phyloP scores from a whole-genome alignment of 2,888 invertebrate genomes.

The Magallana nippona region DNA sequence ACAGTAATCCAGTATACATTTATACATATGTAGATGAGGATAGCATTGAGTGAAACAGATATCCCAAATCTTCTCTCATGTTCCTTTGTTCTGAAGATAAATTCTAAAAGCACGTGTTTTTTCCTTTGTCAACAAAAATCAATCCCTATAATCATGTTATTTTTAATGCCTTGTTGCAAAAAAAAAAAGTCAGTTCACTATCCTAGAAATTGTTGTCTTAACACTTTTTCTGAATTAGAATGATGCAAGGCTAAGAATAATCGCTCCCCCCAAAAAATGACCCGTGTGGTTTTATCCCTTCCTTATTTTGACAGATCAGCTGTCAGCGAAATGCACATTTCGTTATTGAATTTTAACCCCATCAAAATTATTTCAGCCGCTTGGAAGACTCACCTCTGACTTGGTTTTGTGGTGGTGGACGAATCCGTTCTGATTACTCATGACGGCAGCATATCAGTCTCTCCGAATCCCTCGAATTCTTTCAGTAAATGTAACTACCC shows the following conservation, averaged over 20 bases:
- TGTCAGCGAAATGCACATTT: conserved; percentile 22
- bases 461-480: conserved; percentile 52
- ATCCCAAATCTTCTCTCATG: not conserved
- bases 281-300: conserved; percentile 13
- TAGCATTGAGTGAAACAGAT: not conserved
- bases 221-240: not conserved
- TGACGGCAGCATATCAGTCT: conserved; percentile 56
- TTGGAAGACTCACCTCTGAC: conserved; percentile 66
- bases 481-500: conserved; percentile 48
- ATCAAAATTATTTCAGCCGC: conserved; percentile 1
- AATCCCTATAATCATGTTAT: not conserved
- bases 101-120: conserved; percentile 8
- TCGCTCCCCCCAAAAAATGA: not conserved
- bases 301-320: conserved; percentile 47
- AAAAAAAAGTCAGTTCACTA: not conserved
- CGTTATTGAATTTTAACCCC: not conserved
- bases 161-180: not conserved
- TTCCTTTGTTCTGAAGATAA: conserved; percentile 1
- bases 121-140: not conserved
- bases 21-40: too few species aligned
- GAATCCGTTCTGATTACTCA: conserved; percentile 72
- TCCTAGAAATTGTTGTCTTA: not conserved
- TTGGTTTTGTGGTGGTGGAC: conserved; percentile 68
- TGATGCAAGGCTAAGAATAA: not conserved
- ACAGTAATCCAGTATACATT: too few species aligned